phyloP scores from a whole-genome alignment of 2,797 vertebrate genomes.

The Xiphophorus birchmanni region DNA sequence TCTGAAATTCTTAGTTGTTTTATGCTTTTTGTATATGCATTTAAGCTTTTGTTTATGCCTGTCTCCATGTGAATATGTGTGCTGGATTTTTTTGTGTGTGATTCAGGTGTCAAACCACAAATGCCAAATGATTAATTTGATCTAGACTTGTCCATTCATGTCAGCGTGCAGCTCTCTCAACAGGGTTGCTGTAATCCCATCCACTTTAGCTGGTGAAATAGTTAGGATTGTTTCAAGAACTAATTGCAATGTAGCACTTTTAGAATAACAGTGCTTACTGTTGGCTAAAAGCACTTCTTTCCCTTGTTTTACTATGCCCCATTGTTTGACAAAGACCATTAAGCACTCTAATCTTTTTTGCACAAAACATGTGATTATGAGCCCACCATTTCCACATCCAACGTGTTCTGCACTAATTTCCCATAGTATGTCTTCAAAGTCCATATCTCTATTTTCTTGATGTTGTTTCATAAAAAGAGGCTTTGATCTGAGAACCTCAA shows the following conservation, averaged over 20 bases:
- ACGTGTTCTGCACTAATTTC: not conserved
- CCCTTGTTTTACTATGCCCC: not conserved
- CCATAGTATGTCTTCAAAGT: not conserved
- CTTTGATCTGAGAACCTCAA: not conserved
- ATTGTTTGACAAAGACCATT: not conserved
- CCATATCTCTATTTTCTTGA: not conserved
- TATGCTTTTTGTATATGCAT: not conserved
- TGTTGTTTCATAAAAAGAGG: not conserved
- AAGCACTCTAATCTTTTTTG: not conserved
- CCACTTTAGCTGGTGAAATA: not conserved
- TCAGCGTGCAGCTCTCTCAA: not conserved
- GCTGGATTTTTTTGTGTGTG: not conserved
- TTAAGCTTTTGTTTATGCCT: not conserved
- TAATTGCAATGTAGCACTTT: not conserved
- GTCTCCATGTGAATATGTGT: not conserved
- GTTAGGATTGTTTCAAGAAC: not conserved
- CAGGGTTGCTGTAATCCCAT: not conserved
- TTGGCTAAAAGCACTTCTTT: not conserved
- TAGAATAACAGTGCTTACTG: not conserved
- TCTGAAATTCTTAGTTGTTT: not conserved
- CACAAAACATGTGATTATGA: not conserved
- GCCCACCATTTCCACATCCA: not conserved
- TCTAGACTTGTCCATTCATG: constrained; percentile 1
- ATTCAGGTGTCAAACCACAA: not conserved
- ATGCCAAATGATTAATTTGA: not conserved